Conservation (phyloP, 1,140 invertebrate genomes). For the Samia ricini region DNA sequence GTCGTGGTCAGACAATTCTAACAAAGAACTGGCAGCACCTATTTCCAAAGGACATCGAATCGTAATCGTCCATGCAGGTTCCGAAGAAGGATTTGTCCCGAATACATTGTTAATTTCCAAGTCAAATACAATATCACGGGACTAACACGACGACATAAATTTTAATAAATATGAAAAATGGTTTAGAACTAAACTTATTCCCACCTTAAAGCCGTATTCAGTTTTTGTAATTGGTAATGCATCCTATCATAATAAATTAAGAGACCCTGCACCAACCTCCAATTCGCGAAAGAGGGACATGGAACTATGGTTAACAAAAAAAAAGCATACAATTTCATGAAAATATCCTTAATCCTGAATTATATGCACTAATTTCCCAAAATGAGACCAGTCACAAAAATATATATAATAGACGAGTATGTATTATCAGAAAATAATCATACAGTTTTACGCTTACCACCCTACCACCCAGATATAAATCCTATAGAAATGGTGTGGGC, state of each 20-base stretch:
- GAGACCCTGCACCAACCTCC: background rate
- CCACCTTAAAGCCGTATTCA: constrained; percentile 2
- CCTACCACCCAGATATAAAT: constrained; percentile 4
- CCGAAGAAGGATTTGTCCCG: constrained; percentile 4
- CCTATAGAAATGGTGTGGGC: constrained; percentile 6
- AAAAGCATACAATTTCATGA: background rate
- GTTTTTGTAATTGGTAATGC: constrained; percentile 9
- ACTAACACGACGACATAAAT: constrained; percentile 1
- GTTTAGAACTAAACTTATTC: background rate
- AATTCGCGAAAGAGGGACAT: background rate
- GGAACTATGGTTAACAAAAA: background rate
- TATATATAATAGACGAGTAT: constrained; percentile 1
- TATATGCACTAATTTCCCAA: background rate
- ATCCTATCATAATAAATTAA: background rate
- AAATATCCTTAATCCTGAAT: background rate
- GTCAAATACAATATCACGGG: too few relatives aligned
- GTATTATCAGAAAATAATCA: constrained; percentile 1
- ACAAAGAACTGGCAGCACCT: constrained; percentile 23
- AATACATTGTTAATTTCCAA: background rate
- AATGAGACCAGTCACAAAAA: background rate
- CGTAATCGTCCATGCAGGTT: constrained; percentile 39
- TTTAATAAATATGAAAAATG: constrained; percentile 7
- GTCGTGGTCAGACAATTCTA: constrained; percentile 18
- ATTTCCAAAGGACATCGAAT: constrained; percentile 35
- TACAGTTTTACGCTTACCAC: background rate